Conservation (phyloP, 2,113 vertebrate genomes). For the Scytalopus superciliaris region DNA sequence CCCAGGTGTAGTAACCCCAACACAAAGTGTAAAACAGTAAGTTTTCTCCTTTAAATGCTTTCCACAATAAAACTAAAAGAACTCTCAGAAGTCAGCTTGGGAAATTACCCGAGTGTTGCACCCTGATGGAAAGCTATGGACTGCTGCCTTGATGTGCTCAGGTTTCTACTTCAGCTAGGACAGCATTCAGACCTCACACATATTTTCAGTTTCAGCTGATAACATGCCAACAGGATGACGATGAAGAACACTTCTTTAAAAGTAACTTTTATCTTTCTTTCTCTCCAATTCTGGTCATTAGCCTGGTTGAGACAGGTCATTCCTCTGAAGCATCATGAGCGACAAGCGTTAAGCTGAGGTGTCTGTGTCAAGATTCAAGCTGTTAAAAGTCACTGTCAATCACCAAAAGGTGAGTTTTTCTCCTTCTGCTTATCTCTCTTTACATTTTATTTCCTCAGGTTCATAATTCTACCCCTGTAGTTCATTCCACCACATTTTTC, state of each 20-base stretch:
- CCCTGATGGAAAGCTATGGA: background rate
- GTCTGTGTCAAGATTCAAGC: background rate
- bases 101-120: background rate
- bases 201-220: background rate
- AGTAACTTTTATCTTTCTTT: slow-evolving; percentile 15
- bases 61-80: background rate
- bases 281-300: background rate
- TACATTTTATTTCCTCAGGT: slow-evolving; percentile 5
- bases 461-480: background rate
- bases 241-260: background rate
- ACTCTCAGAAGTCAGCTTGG: background rate
- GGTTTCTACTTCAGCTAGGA: background rate
- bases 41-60: background rate
- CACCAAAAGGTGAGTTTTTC: slow-evolving; percentile 25
- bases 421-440: slow-evolving; percentile 33
- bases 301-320: background rate
- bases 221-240: background rate
- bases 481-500: background rate
- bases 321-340: background rate
- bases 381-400: slow-evolving; percentile 55
- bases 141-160: background rate
- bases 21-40: background rate
- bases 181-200: background rate
- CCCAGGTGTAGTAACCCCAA: background rate
- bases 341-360: slow-evolving; percentile 32